phyloP scores from a whole-genome alignment of 2,888 invertebrate species.

The Diaperis boleti region DNA sequence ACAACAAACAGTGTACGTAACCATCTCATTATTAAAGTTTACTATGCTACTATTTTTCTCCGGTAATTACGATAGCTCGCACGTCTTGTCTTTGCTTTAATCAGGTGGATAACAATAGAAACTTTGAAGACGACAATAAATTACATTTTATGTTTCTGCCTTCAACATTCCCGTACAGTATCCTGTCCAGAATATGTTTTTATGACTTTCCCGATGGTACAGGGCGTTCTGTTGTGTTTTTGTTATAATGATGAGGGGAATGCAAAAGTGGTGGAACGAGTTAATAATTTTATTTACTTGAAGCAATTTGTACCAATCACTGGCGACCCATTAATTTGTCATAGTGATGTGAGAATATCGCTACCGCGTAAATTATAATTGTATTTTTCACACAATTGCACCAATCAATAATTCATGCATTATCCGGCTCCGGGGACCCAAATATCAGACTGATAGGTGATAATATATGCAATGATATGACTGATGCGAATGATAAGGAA shows the following conservation, averaged over 20 bases:
- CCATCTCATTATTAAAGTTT: no score
- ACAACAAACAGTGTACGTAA: no score
- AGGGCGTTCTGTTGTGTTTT: not conserved
- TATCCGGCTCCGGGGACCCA: not conserved
- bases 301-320: no score
- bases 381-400: no score
- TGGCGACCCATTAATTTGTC: no score
- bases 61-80: no score
- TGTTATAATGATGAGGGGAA: not conserved
- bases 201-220: not conserved
- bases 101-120: not conserved
- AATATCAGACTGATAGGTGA: no score
- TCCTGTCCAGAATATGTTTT: not conserved
- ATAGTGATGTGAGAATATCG: no score
- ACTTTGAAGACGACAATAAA: not conserved
- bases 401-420: no score
- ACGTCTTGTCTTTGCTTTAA: not conserved
- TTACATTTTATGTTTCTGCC: not conserved
- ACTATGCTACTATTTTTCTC: no score
- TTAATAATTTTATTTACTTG: not conserved
- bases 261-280: not conserved
- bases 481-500: not conserved
- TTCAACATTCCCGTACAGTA: not conserved
- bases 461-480: no score
- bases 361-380: no score